Evolutionary conservation across 2,888 invertebrate genomes (phyloP), one percentile per base, ranked within the genome.

Genomic region (Griposia aprilina): DNA sequence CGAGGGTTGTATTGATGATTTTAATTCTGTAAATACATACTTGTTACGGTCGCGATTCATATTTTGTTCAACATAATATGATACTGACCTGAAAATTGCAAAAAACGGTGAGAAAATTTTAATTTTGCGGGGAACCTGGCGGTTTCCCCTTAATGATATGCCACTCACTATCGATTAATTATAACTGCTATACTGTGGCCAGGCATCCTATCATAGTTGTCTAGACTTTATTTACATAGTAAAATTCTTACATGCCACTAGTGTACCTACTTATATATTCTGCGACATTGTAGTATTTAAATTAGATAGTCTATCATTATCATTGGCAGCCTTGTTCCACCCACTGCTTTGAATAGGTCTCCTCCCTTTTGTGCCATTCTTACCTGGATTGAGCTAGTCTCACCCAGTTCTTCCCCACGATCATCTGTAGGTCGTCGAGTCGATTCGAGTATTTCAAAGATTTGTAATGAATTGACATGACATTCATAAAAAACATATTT

Each of bases 141-240:
- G 30, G 2, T 36, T 36, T 1, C 30, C 30, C 30, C 30, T 36
- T 76, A 50, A 76, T 76, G 36, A 50, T 57, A 66, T 66, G 57
- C 23, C 57, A 76, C 50, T 59, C 41, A 23, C 11, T 50, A 66
- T 75, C 63, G 17, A 74, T 65, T 26, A 57, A n/a, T 41, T 74
- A n/a, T 36, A n/a, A 55, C 15, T 48, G 45, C 17, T 45, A 36
- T 20, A 26, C 26, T 8, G 20, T 48, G 2, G n/a, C n/a, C n/a
- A 20, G 45, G 30, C 15, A 59, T 41, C 52, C 52, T 30, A 23
- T 26, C 17, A 23, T 11, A n/a, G 50, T 30, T 30, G 23, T 20
- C 30, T 36, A 36, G 36, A 74, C 26, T n/a, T 68, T 69, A 30
- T 60, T 71, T 45, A 48, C 10, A n/a, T 15, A 50, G 1, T 52